Conservation (phyloP, 2,888 invertebrate species). For the Amblyteles armatorius region DNA sequence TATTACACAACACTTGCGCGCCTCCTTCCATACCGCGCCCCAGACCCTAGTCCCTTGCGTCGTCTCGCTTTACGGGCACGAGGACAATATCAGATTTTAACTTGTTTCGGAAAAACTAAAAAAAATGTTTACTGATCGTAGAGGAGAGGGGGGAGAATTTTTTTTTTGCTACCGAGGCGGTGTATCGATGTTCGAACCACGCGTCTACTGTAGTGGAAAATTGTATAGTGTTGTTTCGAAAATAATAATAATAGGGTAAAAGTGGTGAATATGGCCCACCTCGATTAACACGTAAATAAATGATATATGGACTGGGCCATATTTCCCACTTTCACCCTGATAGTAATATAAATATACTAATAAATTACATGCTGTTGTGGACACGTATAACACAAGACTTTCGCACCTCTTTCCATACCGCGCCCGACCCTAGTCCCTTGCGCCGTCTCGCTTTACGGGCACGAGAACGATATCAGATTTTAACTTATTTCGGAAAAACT, state of each 20-base stretch:
- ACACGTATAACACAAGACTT: constrained; percentile 39
- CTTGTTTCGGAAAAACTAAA: not conserved
- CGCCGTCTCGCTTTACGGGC: constrained; percentile 17
- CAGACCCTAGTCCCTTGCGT: not conserved
- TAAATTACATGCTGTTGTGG: constrained; percentile 62
- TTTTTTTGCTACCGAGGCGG: not conserved
- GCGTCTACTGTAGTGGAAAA: too few species aligned
- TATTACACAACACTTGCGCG: constrained; percentile 31
- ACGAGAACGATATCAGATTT: constrained; percentile 20
- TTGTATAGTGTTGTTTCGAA: too few species aligned
- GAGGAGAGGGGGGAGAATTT: not conserved
- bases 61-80: constrained; percentile 5
- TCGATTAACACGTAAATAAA: too few species aligned
- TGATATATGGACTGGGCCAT: too few species aligned
- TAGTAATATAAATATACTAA: too few species aligned
- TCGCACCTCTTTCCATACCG: not conserved
- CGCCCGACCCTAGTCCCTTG: not conserved
- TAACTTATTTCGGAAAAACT: not conserved
- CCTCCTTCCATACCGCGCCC: not conserved
- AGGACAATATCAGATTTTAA: constrained; percentile 23
- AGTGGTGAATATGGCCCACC: too few species aligned
- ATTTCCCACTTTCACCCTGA: too few species aligned
- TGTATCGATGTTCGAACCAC: too few species aligned
- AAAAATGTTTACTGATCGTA: not conserved
- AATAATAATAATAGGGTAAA: too few species aligned